These are phyloP conservation scores for Sarcophaga subvicina DNA, from an alignment of 2,888 invertebrate genomes.

Conservation along the genomic window DNA sequence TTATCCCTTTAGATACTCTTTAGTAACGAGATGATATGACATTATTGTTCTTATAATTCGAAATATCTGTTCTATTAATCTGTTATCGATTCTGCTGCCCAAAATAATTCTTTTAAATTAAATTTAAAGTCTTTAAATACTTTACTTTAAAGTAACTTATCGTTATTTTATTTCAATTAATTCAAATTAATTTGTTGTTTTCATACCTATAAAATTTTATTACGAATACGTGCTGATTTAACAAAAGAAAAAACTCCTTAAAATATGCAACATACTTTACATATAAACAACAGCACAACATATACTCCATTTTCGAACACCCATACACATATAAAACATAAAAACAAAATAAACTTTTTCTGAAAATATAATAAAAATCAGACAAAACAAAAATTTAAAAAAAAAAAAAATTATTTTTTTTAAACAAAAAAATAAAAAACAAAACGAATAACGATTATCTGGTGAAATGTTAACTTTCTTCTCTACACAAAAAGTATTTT, in stretches of 20 bases:
- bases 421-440: slow-evolving; percentile 19
- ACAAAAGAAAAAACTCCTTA: slow-evolving; percentile 54
- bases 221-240: slow-evolving; percentile 57
- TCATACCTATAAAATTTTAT: slow-evolving; percentile 63
- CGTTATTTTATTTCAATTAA: slow-evolving; percentile 61
- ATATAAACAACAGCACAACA: slow-evolving; percentile 24
- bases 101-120: too few relatives aligned
- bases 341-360: slow-evolving; percentile 8
- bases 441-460: background rate
- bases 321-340: background rate
- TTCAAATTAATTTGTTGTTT: slow-evolving; percentile 66
- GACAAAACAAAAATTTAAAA: slow-evolving; percentile 33
- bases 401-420: slow-evolving; percentile 34
- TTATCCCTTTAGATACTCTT: too few relatives aligned
- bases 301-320: slow-evolving; percentile 32
- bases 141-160: slow-evolving; percentile 1
- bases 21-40: too few relatives aligned
- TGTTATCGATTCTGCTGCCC: too few relatives aligned
- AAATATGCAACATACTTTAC: slow-evolving; percentile 36
- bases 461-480: background rate
- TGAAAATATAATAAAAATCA: slow-evolving; percentile 8
- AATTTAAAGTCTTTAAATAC: background rate
- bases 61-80: too few relatives aligned
- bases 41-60: too few relatives aligned
- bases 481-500: background rate